Conservation (phyloP, 2,797 vertebrate genomes). For the Pseudotriccus pelzelni region DNA sequence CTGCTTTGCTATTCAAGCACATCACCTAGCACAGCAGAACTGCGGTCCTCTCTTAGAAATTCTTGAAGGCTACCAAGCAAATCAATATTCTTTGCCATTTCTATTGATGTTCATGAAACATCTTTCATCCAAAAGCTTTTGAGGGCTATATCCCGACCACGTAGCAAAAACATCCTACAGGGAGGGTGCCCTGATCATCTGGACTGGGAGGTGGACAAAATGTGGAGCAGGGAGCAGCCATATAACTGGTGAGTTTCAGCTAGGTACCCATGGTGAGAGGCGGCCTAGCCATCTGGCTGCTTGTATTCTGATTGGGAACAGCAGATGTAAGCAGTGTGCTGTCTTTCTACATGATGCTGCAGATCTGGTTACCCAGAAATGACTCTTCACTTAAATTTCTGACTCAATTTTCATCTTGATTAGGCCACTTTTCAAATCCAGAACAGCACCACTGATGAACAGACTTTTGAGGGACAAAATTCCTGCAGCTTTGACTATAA, state of each 20-base stretch:
- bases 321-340: not conserved
- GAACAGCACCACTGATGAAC: not conserved
- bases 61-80: not conserved
- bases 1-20: not conserved
- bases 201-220: not conserved
- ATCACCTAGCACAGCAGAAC: not conserved
- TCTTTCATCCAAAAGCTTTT: not conserved
- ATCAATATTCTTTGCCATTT: not conserved
- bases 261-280: not conserved
- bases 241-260: not conserved
- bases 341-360: not conserved
- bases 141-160: rapidly evolving
- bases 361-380: rapidly evolving
- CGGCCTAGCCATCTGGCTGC: not conserved
- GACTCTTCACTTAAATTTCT: not conserved
- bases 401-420: not conserved
- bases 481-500: not conserved
- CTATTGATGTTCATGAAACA: not conserved
- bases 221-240: not conserved
- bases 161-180: not conserved
- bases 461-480: not conserved
- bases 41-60: not conserved
- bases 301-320: not conserved
- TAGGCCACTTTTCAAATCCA: not conserved
- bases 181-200: not conserved